Evolutionary conservation across 2,797 vertebrate species (phyloP).

Genomic region (Oreortyx pictus): DNA sequence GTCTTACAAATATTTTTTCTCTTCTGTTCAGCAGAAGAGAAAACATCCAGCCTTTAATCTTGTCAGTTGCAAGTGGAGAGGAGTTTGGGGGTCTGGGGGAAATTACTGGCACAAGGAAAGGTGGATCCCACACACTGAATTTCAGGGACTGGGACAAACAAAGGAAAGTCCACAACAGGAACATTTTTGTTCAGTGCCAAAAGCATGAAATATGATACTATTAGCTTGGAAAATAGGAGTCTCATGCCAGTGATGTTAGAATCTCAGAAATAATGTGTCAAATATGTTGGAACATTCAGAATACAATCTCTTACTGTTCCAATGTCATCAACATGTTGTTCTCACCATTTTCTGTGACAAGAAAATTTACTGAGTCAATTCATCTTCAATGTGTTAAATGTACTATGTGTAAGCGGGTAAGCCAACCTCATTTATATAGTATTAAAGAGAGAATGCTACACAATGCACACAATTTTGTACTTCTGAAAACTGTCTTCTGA

Average conservation of each 20-base stretch:
- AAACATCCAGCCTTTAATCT: background rate
- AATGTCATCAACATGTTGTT: constrained; percentile 47
- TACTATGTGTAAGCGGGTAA: constrained; percentile 17
- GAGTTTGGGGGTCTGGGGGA: background rate
- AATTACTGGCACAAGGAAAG: background rate
- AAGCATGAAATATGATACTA: background rate
- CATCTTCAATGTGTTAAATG: constrained; percentile 31
- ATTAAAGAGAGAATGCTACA: constrained; percentile 19
- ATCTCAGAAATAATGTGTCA: constrained; percentile 30
- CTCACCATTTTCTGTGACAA: constrained; percentile 30
- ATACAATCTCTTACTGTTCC: constrained; percentile 33
- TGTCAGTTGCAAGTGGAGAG: background rate
- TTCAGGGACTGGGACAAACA: background rate
- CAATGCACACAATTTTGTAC: background rate
- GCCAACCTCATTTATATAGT: constrained; percentile 31
- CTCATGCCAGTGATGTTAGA: constrained; percentile 18
- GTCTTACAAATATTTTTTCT: background rate
- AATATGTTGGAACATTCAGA: constrained; percentile 13
- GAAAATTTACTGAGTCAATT: constrained; percentile 56
- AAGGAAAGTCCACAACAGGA: background rate
- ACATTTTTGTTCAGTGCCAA: background rate
- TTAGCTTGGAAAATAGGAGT: constrained; percentile 16
- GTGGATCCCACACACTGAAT: background rate
- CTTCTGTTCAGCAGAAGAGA: background rate
- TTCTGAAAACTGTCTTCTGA: constrained; percentile 10